Conservation (phyloP, 1,140 invertebrate species). For the Antheraea mylitta region DNA sequence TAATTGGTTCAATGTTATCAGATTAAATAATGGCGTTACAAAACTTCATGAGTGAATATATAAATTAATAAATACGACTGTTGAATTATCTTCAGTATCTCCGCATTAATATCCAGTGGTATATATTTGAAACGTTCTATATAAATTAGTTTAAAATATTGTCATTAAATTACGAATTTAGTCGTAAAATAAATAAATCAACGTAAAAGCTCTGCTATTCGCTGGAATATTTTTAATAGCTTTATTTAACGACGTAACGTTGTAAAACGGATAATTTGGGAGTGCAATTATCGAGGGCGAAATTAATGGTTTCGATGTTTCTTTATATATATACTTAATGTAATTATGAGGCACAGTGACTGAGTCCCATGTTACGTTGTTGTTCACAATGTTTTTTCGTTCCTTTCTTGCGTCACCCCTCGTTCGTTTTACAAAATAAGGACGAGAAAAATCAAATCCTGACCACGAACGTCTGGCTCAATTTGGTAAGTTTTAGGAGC, state of each 20-base stretch:
- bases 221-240: constrained; percentile 38
- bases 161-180: background rate
- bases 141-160: background rate
- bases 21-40: too few relatives aligned
- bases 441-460: constrained; percentile 94
- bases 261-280: background rate
- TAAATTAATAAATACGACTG: too few relatives aligned
- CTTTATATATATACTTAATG: too few relatives aligned
- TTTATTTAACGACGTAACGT: constrained; percentile 28
- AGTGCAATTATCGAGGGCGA: background rate
- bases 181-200: background rate
- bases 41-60: too few relatives aligned
- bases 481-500: constrained; percentile 94
- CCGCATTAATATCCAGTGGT: too few relatives aligned
- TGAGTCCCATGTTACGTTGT: background rate
- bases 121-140: too few relatives aligned
- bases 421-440: constrained; percentile 79
- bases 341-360: too few relatives aligned
- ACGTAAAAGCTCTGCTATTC: constrained; percentile 30
- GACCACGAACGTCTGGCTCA: constrained; percentile 97
- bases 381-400: constrained; percentile 56
- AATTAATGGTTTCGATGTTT: too few relatives aligned
- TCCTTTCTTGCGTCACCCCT: constrained; percentile 72
- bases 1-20: too few relatives aligned
- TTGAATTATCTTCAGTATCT: too few relatives aligned